Evolutionary conservation across 2,888 invertebrate species (phyloP), one percentile per base, ranked within the genome.

Genomic region (Ypsolopha sequella): DNA sequence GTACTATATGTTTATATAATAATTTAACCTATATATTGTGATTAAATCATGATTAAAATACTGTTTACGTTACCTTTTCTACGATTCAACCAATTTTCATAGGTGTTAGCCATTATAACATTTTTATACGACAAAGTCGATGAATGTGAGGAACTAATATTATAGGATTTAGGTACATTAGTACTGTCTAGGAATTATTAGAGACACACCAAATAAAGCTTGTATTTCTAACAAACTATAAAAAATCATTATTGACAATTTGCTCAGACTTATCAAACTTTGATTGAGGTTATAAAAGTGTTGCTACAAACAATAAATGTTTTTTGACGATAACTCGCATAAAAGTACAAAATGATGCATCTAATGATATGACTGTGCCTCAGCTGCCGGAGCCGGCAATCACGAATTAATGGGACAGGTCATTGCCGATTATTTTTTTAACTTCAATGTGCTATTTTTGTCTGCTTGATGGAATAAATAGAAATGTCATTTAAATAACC

Each of bases 81-180:
- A 62, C 84, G 84, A 80, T 69, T 80, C 68, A 76, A 75, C 74
- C 80, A 80, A 76, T 79, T 81, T 70, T 85, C 85, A 66, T 71
- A 71, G 65, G 73, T 74, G 4, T 24, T 24, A 66, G 85, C 85
- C 86, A 86, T 86, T 75, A 79, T 72, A 74, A 67, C 80, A 80
- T 81, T 68, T 73, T 78, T 64, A 57, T 62, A 61, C 59, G 61
- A 45, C 54, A 54, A 48, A 33, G 36, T 50, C 41, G 50, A 46
- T 24, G 35, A 34, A 33, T 45, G 13, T 46, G 39, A 50, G 51
- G 36, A 51, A 52, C 50, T 49, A 50, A 50, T 34, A n/a, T 43
- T 43, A 39, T 36, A 36, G 6, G 14, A 48, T 14, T 45, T 36
- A 50, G 39, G 41, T 51, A 48, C 38, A 47, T 46, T 14, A 35